Evolutionary conservation across 1,140 invertebrate genomes (phyloP), one percentile per base, ranked within the genome.

Genomic region (Doryteuthis pealeii): DNA sequence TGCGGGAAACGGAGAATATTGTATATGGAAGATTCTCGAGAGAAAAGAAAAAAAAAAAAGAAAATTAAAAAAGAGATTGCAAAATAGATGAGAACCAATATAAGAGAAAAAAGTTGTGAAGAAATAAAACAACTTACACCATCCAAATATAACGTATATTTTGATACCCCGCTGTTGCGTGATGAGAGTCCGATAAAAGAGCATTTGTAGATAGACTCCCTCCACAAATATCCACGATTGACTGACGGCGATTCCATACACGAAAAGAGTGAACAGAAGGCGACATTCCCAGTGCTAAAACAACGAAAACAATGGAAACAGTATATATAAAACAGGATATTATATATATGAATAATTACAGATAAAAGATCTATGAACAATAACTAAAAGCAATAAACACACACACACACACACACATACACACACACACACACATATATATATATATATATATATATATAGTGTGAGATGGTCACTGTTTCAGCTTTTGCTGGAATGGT

Each of bases 171-270:
- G 90, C 14, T 90, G 90, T 80, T 94, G 92, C 0, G 92, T 91
- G 85, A 93, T 93, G 49, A 93, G 88, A 1, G 93, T 92, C 58
- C 92, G 85, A 83, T 93, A 93, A 45, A 94, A 91, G 40, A 94
- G 89, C 86, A 92, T 94, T 83, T 94, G 92, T 14, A 94, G 88
- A 84, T 94, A 94, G 1, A 94, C 88, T 0, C 93, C 93, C 86
- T 94, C 93, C 91, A 94, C 93, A 32, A 94, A 87, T 70, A 94
- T 92, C 92, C 93, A 94, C 30, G 91, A 91, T 81, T 94, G 94
- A 84, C 94, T 94, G 0, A 92, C 92, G 72, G 93, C 86, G 65
- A 93, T 90, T 78, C 92, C 91, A 83, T 94, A 95, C 78, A 93
- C 90, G 90, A 92, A 93, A 15, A 92, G 76, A 62, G 90, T 91